Evolutionary conservation across 2,888 invertebrate species (phyloP).

Genomic region (Taenaris catops): DNA sequence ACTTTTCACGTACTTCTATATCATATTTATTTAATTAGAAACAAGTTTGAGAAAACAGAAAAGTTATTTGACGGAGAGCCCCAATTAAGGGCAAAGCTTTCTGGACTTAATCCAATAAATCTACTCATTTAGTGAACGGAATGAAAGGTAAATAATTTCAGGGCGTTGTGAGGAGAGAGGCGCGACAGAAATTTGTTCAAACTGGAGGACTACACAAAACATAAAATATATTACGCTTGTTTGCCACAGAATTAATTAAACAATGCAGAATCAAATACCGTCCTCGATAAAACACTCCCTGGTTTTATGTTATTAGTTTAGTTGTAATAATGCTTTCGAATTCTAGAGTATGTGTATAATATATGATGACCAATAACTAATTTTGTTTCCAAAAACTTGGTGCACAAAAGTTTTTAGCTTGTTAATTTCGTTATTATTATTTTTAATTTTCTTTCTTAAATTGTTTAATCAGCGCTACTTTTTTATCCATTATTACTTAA

Average conservation of each 20-base stretch:
- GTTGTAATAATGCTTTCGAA: conserved; percentile 19
- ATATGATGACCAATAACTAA: too few species aligned
- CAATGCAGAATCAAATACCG: conserved; percentile 38
- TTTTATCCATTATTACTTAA: too few species aligned
- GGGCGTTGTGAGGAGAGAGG: conserved; percentile 42
- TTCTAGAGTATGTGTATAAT: too few species aligned
- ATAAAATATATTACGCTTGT: conserved; percentile 30
- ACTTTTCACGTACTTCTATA: too few species aligned
- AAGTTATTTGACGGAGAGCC: conserved; percentile 75
- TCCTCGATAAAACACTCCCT: conserved; percentile 32
- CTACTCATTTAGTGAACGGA: conserved; percentile 74
- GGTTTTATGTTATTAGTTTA: conserved; percentile 31
- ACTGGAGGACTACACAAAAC: conserved; percentile 35
- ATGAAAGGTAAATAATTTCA: conserved; percentile 76
- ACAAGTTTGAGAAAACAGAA: conserved; percentile 75
- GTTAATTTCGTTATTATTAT: too few species aligned
- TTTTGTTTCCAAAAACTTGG: too few species aligned
- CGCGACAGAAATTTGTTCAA: conserved; percentile 44
- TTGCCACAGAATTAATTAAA: conserved; percentile 38
- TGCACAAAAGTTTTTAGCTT: too few species aligned
- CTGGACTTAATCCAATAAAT: conserved; percentile 77
- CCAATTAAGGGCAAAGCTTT: conserved; percentile 77
- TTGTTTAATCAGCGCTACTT: too few species aligned
- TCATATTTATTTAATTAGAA: too few species aligned
- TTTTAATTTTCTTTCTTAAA: too few species aligned